phyloP scores from a whole-genome alignment of 1,140 invertebrate species.

The Chrysomallon squamiferum region DNA sequence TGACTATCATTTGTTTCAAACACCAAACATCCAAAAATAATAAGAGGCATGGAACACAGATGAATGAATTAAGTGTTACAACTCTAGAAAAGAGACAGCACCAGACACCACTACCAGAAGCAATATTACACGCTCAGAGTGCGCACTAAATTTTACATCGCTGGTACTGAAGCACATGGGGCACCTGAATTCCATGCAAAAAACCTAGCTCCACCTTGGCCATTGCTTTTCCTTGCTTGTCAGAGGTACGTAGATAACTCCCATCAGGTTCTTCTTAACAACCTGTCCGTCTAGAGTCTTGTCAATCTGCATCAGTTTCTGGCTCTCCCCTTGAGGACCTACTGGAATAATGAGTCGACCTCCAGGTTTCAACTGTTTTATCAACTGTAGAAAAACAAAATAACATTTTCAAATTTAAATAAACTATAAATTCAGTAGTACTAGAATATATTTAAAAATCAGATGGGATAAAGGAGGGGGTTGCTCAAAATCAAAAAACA shows the following conservation, averaged over 20 bases:
- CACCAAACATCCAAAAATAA: too few relatives aligned
- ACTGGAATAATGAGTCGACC: slow-evolving; percentile 92
- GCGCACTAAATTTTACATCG: too few relatives aligned
- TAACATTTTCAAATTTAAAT: neutral
- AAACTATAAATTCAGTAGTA: slow-evolving; percentile 1
- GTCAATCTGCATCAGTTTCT: slow-evolving; percentile 71
- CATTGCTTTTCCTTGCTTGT: slow-evolving; percentile 85
- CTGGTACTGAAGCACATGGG: too few relatives aligned
- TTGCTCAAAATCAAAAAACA: too few relatives aligned
- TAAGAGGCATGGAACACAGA: too few relatives aligned
- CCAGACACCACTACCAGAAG: too few relatives aligned
- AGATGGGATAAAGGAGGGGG: too few relatives aligned
- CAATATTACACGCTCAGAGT: too few relatives aligned
- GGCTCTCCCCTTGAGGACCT: slow-evolving; percentile 71
- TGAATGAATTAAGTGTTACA: too few relatives aligned
- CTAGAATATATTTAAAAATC: too few relatives aligned
- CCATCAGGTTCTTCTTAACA: slow-evolving; percentile 83
- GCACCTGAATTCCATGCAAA: neutral
- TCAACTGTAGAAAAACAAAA: slow-evolving; percentile 65
- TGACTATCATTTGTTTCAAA: too few relatives aligned
- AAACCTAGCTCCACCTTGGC: slow-evolving; percentile 61
- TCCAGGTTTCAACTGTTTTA: slow-evolving; percentile 79
- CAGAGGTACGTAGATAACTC: slow-evolving; percentile 95
- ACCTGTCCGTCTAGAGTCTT: slow-evolving; percentile 83
- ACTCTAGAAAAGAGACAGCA: too few relatives aligned